Evolutionary conservation across 2,888 invertebrate species (phyloP), one percentile per base, ranked within the genome.

Genomic region (Flexamia atlantica): DNA sequence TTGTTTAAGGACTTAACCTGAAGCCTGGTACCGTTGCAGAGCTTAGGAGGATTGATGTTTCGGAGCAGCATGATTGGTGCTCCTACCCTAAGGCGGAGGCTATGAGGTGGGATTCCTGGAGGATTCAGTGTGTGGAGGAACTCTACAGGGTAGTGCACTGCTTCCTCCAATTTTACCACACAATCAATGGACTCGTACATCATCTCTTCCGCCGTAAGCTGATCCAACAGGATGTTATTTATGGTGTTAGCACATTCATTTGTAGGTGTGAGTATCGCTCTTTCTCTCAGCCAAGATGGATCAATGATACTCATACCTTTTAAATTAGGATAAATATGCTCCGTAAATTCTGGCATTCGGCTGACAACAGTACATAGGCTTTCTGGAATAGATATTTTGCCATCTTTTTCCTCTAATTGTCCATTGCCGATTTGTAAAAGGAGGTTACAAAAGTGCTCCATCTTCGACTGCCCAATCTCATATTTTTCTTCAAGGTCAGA

Each of bases 241-340:
- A 85, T 46, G 10, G 40, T 40, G 20, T 74, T 30, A 17, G 57
- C 60, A n/a, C 28, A n/a, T 30, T 57, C 36, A 32, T 36, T 46
- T 25, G 5, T 79, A 25, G 40, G 70, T 3, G 50, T 82, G 25
- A 70, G 53, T 25, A 46, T 82, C 3, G 72, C 83, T 46, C 83
- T 46, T 32, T 83, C 72, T 9, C 36, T 4, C 9, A 53, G 57
- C 83, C 83, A 83, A 25, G 25, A 28, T 23, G 17, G 23, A 12
- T 30, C n/a, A 25, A n/a, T 17, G n/a, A 70, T 14, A 20, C 32
- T 80, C 30, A 28, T 3, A 28, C 5, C n/a, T n/a, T n/a, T n/a
- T n/a, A 57, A 30, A 10, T 57, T 32, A 17, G 17, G 57, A 25
- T 80, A 30, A 23, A 80, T 80, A 32, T 25, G 20, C 0, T 25